These are phyloP conservation scores for Ypsolopha scabrella DNA, from an alignment of 2,888 invertebrate species.

Conservation along the genomic window DNA sequence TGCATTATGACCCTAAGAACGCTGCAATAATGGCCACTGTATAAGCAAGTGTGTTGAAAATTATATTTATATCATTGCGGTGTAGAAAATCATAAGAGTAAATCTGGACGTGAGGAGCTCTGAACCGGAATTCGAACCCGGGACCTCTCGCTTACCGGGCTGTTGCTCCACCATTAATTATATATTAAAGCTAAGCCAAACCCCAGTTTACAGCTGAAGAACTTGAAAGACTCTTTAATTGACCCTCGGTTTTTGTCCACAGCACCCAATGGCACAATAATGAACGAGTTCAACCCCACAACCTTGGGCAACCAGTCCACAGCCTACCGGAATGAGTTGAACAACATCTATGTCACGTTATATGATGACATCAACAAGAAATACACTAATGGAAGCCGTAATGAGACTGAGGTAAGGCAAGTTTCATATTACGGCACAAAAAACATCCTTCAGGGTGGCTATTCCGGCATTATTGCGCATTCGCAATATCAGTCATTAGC, in stretches of 20 bases:
- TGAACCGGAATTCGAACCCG: neutral
- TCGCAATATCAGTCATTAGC: too few relatives aligned
- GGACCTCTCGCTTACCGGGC: neutral
- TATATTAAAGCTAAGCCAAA: too few relatives aligned
- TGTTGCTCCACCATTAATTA: too few relatives aligned
- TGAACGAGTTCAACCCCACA: slow-evolving; percentile 41
- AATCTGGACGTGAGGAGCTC: neutral
- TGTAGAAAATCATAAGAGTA: neutral
- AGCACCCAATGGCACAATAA: slow-evolving; percentile 34
- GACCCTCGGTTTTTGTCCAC: slow-evolving; percentile 17
- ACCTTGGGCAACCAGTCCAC: slow-evolving; percentile 32
- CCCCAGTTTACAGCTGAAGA: too few relatives aligned
- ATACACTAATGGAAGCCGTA: slow-evolving; percentile 32
- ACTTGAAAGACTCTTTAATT: neutral
- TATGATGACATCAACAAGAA: slow-evolving; percentile 29
- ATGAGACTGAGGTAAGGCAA: slow-evolving; percentile 35
- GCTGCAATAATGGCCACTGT: too few relatives aligned
- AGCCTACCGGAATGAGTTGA: slow-evolving; percentile 20
- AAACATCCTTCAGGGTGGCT: too few relatives aligned
- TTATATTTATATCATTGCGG: too few relatives aligned
- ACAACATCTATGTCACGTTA: slow-evolving; percentile 37
- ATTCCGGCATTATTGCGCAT: too few relatives aligned
- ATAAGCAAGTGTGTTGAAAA: too few relatives aligned
- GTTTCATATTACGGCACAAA: too few relatives aligned
- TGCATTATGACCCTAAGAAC: too few relatives aligned